Percentiles rank a stretch among this genome's conserved stretches.
phyloP scores from a whole-genome alignment of 2,888 invertebrate species.

The Noctua pronuba region DNA sequence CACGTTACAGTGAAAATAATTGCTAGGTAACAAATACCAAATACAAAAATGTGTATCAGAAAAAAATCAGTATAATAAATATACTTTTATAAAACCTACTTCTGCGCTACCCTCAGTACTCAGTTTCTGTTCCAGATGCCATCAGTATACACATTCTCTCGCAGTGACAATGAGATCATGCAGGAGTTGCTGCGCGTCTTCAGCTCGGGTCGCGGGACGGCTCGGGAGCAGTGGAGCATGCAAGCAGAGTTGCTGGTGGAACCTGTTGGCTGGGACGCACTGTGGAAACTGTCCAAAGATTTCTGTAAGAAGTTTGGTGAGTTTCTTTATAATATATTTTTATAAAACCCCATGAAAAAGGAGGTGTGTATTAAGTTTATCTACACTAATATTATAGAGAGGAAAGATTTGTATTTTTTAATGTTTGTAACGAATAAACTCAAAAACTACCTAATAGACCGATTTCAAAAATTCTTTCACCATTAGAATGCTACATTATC shows the following conservation, averaged over 20 bases:
- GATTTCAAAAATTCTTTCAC: no score
- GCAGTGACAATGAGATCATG: conserved; percentile 83
- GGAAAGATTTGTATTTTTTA: no score
- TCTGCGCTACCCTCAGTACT: neutral
- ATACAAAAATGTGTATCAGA: no score
- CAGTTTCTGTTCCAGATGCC: conserved; percentile 79
- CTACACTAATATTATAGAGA: no score
- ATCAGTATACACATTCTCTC: conserved; percentile 83
- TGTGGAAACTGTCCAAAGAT: conserved; percentile 92
- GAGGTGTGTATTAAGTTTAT: no score
- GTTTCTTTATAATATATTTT: conserved; percentile 34
- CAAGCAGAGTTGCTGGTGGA: conserved; percentile 91
- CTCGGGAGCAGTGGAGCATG: conserved; percentile 85
- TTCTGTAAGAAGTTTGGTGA: conserved; percentile 91
- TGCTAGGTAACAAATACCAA: no score
- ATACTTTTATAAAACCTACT: neutral
- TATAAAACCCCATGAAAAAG: neutral
- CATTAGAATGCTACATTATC: no score
- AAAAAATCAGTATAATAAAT: no score
- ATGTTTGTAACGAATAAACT: no score
- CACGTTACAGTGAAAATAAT: no score
- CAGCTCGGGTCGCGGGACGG: conserved; percentile 80
- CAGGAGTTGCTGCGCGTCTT: conserved; percentile 82
- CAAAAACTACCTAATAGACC: no score
- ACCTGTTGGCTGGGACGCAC: conserved; percentile 92